A percentile compares a stretch with the other conserved stretches of the same genome.
Evolutionary conservation across 1,140 invertebrate genomes (phyloP).

Genomic region (Bombyx mandarina): DNA sequence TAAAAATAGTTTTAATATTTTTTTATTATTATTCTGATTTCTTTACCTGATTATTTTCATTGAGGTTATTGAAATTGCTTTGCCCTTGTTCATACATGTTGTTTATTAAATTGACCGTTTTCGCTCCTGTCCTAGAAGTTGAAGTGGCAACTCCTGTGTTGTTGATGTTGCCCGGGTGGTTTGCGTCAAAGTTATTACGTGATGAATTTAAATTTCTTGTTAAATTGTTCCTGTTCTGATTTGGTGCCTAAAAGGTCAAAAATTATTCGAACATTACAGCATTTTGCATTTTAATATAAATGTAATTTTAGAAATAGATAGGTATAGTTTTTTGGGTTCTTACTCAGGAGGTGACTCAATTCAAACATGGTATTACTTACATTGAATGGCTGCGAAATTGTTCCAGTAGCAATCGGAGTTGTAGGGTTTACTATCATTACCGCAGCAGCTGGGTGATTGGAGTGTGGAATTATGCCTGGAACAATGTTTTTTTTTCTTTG

Average conservation of each 20-base stretch:
- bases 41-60: slow-evolving; percentile 57
- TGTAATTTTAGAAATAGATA: not conserved
- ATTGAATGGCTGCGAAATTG: slow-evolving; percentile 56
- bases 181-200: slow-evolving; percentile 51
- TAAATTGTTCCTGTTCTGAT: slow-evolving; percentile 59
- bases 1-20: too few species aligned
- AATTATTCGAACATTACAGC: not conserved
- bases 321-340: not conserved
- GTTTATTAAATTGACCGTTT: slow-evolving; percentile 60
- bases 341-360: not conserved
- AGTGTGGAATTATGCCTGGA: slow-evolving; percentile 58
- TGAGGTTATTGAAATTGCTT: slow-evolving; percentile 51
- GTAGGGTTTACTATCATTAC: slow-evolving; percentile 71
- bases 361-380: slow-evolving; percentile 25
- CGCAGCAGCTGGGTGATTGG: slow-evolving; percentile 64
- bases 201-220: slow-evolving; percentile 55
- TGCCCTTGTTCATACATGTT: slow-evolving; percentile 64
- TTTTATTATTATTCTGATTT: not conserved
- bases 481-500: not conserved
- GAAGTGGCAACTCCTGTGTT: slow-evolving; percentile 39
- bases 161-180: slow-evolving; percentile 39
- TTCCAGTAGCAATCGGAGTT: slow-evolving; percentile 54
- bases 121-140: slow-evolving; percentile 41
- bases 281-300: not conserved
- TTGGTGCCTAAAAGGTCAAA: slow-evolving; percentile 37